Conservation (phyloP, 2,113 vertebrate genomes). For the Zosterops hypoxanthus region DNA sequence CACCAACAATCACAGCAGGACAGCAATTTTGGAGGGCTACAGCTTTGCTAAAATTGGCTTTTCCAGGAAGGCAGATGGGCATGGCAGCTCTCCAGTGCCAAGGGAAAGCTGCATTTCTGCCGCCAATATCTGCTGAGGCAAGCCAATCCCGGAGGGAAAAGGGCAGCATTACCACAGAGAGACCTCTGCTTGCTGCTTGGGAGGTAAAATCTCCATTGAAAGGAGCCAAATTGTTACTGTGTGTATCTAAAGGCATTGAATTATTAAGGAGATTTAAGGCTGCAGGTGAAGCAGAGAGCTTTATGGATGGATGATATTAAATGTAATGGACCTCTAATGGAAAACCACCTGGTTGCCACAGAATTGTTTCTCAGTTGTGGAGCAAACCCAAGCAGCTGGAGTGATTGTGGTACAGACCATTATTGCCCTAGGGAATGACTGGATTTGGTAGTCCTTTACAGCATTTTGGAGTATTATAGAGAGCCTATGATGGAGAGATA, state of each 20-base stretch:
- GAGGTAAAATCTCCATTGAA: neutral
- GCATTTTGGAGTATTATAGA: neutral
- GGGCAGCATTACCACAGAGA: neutral
- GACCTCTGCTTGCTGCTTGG: neutral
- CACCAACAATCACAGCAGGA: neutral
- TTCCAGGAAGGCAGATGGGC: neutral
- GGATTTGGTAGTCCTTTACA: neutral
- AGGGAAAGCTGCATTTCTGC: neutral
- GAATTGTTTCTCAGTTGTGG: neutral
- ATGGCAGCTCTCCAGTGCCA: neutral
- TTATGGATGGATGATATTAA: neutral
- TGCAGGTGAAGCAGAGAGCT: neutral
- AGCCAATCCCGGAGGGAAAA: neutral
- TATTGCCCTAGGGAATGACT: neutral
- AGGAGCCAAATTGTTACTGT: neutral
- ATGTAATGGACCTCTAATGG: neutral
- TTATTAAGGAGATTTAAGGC: conserved; percentile 31
- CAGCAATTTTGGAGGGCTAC: neutral
- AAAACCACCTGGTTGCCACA: neutral
- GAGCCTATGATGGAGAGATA: neutral
- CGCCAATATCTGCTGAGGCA: neutral
- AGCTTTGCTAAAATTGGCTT: neutral
- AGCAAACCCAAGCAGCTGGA: neutral
- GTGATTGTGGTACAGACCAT: neutral
- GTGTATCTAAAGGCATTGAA: neutral